phyloP scores from a whole-genome alignment of 2,888 invertebrate genomes.

The Seira musarum region DNA sequence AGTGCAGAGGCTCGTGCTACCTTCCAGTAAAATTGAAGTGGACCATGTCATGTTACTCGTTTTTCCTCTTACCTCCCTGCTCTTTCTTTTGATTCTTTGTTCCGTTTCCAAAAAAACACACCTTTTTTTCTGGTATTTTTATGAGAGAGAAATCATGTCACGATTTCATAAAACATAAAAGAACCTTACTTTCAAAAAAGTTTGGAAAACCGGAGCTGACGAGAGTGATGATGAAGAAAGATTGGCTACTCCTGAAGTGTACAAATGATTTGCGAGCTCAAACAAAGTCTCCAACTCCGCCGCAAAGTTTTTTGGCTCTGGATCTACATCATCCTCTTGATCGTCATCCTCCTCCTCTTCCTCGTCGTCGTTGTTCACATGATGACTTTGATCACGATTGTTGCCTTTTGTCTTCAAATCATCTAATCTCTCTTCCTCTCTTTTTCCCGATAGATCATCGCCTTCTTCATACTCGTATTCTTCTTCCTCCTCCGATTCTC shows the following conservation, averaged over 20 bases:
- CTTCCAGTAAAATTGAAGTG: neutral
- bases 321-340: slow-evolving; percentile 19
- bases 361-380: slow-evolving; percentile 40
- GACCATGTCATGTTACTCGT: slow-evolving; percentile 18
- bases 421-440: slow-evolving; percentile 11
- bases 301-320: slow-evolving; percentile 55
- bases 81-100: slow-evolving; percentile 11
- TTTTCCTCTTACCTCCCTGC: neutral
- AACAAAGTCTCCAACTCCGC: slow-evolving; percentile 64
- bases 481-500: slow-evolving; percentile 45
- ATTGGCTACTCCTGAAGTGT: slow-evolving; percentile 62
- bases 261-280: slow-evolving; percentile 65
- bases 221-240: slow-evolving; percentile 43
- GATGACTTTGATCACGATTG: neutral
- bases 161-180: neutral
- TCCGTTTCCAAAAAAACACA: slow-evolving; percentile 2
- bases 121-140: neutral
- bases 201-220: neutral
- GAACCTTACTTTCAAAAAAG: slow-evolving; percentile 12
- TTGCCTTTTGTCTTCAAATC: slow-evolving; percentile 9
- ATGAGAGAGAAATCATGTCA: neutral
- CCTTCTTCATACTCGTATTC: slow-evolving; percentile 31
- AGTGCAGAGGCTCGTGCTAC: no score
- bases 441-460: slow-evolving; percentile 9
- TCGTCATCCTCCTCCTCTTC: slow-evolving; percentile 37